These are phyloP conservation scores for Phaethornis superciliosus DNA, from an alignment of 2,113 vertebrate species.

Conservation along the genomic window DNA sequence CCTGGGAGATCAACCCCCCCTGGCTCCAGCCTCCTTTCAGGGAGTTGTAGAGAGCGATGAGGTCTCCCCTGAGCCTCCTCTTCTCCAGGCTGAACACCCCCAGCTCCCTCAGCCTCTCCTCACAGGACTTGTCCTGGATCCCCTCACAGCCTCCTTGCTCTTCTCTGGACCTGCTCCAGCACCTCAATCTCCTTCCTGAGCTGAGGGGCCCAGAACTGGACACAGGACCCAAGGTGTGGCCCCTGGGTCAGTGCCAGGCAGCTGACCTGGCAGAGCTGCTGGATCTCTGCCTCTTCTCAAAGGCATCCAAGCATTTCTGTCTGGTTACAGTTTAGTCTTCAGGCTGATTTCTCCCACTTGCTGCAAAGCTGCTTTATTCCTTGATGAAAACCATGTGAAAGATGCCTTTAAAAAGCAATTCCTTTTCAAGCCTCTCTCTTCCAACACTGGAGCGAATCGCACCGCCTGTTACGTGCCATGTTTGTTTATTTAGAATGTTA, in stretches of 20 bases:
- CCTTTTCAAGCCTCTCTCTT: background rate
- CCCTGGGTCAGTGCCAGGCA: background rate
- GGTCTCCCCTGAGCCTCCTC: too few species aligned
- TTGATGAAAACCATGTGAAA: background rate
- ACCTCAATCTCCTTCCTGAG: too few species aligned
- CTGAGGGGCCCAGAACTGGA: too few species aligned
- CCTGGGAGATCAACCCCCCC: too few species aligned
- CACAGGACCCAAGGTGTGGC: too few species aligned
- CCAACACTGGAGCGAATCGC: background rate
- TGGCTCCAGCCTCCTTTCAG: too few species aligned
- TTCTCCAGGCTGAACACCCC: too few species aligned
- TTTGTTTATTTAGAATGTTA: slow-evolving; percentile 61
- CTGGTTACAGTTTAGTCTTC: background rate
- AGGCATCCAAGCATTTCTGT: background rate
- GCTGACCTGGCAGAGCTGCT: background rate
- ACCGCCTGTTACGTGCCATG: background rate
- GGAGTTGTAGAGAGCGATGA: too few species aligned
- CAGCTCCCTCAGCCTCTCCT: too few species aligned
- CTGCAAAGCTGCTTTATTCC: slow-evolving; percentile 29
- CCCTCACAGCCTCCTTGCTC: too few species aligned
- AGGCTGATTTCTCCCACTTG: slow-evolving; percentile 37
- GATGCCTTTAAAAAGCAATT: background rate
- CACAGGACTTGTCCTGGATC: too few species aligned
- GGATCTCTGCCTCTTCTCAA: slow-evolving; percentile 4
- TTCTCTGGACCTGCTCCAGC: too few species aligned